phyloP scores from a whole-genome alignment of 2,113 vertebrate species.

The Apeltes quadracus region DNA sequence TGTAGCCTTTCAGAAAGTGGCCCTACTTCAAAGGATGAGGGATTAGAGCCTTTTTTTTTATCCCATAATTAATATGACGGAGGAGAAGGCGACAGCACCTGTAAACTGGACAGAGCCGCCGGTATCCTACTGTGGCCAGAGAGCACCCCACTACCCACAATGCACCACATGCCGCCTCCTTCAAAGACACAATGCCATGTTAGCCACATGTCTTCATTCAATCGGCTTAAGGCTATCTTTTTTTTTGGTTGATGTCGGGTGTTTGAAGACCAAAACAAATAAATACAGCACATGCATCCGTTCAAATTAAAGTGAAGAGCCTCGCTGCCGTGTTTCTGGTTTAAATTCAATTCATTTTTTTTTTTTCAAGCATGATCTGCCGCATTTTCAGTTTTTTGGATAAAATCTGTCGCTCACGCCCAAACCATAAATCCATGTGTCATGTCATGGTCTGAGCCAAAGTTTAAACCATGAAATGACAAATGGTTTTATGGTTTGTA shows the following conservation, averaged over 20 bases:
- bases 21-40: constrained; percentile 91
- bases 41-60: constrained; percentile 93
- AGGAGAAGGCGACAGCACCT: constrained; percentile 90
- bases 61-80: constrained; percentile 97
- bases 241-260: constrained; percentile 6
- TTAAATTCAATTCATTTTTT: constrained; percentile 81
- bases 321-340: constrained; percentile 68
- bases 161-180: constrained; percentile 74
- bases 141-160: constrained; percentile 82
- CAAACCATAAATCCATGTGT: background rate
- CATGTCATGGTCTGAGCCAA: no score
- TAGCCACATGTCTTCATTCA: constrained; percentile 72
- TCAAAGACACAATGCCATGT: constrained; percentile 76
- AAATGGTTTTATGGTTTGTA: no score
- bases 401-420: constrained; percentile 9
- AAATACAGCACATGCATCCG: constrained; percentile 17
- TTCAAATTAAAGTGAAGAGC: constrained; percentile 35
- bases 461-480: background rate
- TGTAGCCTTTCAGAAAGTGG: constrained; percentile 87
- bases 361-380: constrained; percentile 80
- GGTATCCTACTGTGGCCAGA: constrained; percentile 87
- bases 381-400: constrained; percentile 71
- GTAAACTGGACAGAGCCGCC: constrained; percentile 85
- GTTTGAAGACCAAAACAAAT: constrained; percentile 36
- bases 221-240: constrained; percentile 65